Percentiles rank a stretch among this genome's conserved stretches.
These are phyloP conservation scores for Ophion ellenae DNA, from an alignment of 2,888 invertebrate genomes.

Conservation along the genomic window DNA sequence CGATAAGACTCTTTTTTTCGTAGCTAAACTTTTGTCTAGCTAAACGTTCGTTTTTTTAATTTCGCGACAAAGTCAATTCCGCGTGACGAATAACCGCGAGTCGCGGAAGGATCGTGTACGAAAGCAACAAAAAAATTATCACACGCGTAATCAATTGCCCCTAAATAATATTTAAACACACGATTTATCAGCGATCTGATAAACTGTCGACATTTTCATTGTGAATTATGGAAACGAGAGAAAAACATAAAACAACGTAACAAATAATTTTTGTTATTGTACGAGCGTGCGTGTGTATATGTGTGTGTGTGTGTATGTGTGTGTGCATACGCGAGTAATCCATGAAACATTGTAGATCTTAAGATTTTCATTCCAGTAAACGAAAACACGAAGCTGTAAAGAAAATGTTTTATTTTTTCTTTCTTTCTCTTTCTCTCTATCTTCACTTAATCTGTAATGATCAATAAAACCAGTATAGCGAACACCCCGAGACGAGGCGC, in stretches of 20 bases:
- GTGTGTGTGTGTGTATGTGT: neutral
- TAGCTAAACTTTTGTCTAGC: too few species aligned
- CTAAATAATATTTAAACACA: slow-evolving; percentile 12
- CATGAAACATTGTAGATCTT: slow-evolving; percentile 66
- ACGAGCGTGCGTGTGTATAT: neutral
- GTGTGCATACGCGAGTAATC: slow-evolving; percentile 24
- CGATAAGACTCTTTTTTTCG: neutral
- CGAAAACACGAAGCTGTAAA: slow-evolving; percentile 58
- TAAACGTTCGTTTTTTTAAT: slow-evolving; percentile 4
- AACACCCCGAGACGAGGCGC: slow-evolving; percentile 30
- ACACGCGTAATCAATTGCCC: neutral
- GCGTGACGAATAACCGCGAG: slow-evolving; percentile 8
- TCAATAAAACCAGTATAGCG: slow-evolving; percentile 13
- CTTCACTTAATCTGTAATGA: slow-evolving; percentile 59
- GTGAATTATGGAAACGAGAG: neutral
- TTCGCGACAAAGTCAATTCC: slow-evolving; percentile 32
- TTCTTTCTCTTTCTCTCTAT: slow-evolving; percentile 6
- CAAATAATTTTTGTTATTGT: slow-evolving; percentile 23
- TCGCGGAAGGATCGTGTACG: neutral
- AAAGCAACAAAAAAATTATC: neutral
- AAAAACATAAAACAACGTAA: neutral
- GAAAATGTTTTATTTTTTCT: slow-evolving; percentile 60
- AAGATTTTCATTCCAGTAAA: slow-evolving; percentile 74
- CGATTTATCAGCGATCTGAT: slow-evolving; percentile 6
- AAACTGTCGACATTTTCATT: slow-evolving; percentile 19